These are phyloP conservation scores for Galaxea fascicularis DNA, from an alignment of 92 coral and sea anemone species.

Conservation along the genomic window DNA sequence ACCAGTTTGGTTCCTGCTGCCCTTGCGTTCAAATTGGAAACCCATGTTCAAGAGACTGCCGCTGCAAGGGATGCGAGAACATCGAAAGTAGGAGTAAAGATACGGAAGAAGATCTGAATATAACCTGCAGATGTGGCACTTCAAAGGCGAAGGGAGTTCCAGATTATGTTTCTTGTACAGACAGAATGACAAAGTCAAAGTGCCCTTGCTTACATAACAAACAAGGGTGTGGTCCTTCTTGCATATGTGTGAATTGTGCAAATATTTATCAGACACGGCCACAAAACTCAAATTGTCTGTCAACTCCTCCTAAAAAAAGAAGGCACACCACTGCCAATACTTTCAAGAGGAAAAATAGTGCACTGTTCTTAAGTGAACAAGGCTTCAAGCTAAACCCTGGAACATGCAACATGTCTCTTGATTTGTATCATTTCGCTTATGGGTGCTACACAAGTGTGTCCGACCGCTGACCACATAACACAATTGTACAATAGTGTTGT, in stretches of 20 bases:
- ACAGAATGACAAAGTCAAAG: too few species aligned
- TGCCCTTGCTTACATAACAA: too few species aligned
- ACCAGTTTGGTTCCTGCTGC: too few species aligned
- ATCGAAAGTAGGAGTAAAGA: too few species aligned
- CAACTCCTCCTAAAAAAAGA: not conserved
- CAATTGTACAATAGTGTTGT: not conserved
- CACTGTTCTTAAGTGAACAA: not conserved
- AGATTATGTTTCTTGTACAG: too few species aligned
- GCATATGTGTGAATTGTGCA: not conserved
- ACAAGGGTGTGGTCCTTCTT: not conserved
- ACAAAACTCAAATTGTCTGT: not conserved
- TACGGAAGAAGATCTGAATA: too few species aligned
- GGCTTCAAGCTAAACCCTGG: not conserved
- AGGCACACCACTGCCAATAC: not conserved
- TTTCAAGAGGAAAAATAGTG: not conserved
- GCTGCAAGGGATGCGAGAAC: too few species aligned
- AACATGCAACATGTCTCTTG: not conserved
- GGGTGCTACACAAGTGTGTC: not conserved
- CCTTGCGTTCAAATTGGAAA: too few species aligned
- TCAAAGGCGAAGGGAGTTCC: too few species aligned
- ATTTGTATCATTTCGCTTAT: not conserved
- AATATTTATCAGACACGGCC: not conserved
- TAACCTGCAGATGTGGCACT: too few species aligned
- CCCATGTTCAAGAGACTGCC: too few species aligned
- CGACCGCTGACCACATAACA: not conserved